Evolutionary conservation across 2,113 vertebrate genomes (phyloP).

Genomic region (Rhinolophus ferrumequinum): DNA sequence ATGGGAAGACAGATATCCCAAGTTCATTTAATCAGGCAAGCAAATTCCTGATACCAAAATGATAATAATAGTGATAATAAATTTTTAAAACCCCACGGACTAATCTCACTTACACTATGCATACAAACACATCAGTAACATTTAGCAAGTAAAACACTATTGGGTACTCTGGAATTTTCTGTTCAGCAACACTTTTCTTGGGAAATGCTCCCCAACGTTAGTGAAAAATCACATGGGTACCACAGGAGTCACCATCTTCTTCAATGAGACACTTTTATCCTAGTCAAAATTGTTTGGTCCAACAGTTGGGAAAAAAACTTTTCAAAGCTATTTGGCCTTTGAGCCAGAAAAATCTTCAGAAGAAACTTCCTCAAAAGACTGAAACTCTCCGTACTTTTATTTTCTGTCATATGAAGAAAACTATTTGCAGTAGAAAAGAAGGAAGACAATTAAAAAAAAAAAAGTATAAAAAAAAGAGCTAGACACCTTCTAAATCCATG

Average conservation of each 20-base stretch:
- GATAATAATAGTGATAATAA: not conserved
- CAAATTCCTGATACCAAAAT: not conserved
- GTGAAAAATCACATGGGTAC: not conserved
- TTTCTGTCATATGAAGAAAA: not conserved
- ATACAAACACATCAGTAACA: not conserved
- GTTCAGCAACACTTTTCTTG: not conserved
- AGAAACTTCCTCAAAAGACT: not conserved
- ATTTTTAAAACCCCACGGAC: not conserved
- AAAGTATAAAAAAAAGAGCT: not conserved
- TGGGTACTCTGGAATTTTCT: not conserved
- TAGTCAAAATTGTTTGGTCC: not conserved
- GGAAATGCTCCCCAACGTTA: not conserved
- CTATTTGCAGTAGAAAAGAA: not conserved
- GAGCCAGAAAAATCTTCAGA: not conserved
- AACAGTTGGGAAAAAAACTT: not conserved
- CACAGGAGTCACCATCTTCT: not conserved
- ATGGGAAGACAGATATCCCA: not conserved
- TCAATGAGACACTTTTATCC: not conserved
- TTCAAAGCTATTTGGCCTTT: not conserved
- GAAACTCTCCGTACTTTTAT: not conserved
- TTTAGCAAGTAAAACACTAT: not conserved
- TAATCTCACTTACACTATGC: not conserved
- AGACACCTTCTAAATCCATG: not conserved
- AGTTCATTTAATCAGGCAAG: not conserved
- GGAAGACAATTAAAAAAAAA: not conserved